A percentile compares a stretch with the other conserved stretches of the same genome.
These are phyloP conservation scores for Steinernema khuongi DNA, from an alignment of 1,140 invertebrate species.

Conservation along the genomic window DNA sequence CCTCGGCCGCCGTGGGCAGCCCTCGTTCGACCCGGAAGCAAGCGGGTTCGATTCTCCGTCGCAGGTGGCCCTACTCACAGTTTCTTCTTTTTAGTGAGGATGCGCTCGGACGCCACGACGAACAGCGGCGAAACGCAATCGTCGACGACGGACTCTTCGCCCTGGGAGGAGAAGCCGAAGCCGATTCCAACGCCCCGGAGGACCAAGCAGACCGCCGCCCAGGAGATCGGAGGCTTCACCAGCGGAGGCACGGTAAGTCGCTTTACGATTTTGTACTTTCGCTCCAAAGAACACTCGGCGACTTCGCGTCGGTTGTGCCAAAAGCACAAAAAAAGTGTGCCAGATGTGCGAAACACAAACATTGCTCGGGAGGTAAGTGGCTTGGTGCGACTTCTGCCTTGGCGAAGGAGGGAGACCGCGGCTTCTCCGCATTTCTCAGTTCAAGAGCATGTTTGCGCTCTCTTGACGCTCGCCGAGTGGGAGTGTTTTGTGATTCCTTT, in stretches of 20 bases:
- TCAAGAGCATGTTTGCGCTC: no score
- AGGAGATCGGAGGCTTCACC: neutral
- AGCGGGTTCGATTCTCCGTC: neutral
- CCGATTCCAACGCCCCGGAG: constrained; percentile 37
- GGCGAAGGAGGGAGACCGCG: neutral
- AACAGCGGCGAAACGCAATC: constrained; percentile 27
- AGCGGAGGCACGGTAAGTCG: neutral
- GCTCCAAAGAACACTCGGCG: neutral
- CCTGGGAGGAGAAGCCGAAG: constrained; percentile 41
- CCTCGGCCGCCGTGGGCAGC: constrained; percentile 19
- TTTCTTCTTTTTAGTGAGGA: constrained; percentile 25
- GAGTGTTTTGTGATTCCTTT: no score
- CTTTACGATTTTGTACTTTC: neutral
- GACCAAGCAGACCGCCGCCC: constrained; percentile 19
- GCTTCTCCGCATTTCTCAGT: no score
- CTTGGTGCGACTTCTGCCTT: neutral
- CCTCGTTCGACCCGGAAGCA: constrained; percentile 16
- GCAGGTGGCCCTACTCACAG: neutral
- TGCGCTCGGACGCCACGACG: neutral
- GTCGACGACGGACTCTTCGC: constrained; percentile 46
- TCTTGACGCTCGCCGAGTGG: no score
- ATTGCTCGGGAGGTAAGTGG: neutral
- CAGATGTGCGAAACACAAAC: neutral
- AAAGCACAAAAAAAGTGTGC: neutral
- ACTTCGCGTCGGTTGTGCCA: neutral